Percentiles rank a stretch among this genome's conserved stretches.
These are phyloP conservation scores for Cuniculus paca DNA, from an alignment of 2,797 vertebrate genomes.

Conservation along the genomic window DNA sequence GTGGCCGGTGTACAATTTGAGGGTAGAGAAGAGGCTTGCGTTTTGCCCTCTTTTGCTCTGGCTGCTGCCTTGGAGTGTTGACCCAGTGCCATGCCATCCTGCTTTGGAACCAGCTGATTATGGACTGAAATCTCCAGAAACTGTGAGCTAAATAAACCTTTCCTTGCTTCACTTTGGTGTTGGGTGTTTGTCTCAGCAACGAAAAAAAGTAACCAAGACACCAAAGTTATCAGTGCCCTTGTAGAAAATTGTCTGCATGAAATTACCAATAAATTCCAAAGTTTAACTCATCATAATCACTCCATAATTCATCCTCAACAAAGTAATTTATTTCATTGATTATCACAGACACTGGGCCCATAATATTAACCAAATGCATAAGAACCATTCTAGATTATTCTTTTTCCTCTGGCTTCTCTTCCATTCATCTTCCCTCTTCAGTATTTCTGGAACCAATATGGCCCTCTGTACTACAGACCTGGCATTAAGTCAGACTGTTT, in stretches of 20 bases:
- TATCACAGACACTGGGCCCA: neutral
- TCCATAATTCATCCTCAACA: neutral
- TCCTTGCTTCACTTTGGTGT: no score
- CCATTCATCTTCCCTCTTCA: neutral
- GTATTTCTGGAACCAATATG: neutral
- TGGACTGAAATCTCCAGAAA: no score
- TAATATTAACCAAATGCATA: neutral
- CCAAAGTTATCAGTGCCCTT: neutral
- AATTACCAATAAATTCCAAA: constrained; percentile 41
- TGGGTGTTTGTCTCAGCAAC: no score
- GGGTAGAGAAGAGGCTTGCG: no score
- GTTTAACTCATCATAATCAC: neutral
- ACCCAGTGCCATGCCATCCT: no score
- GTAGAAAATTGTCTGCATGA: neutral
- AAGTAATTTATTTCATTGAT: constrained; percentile 14
- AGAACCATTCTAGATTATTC: neutral
- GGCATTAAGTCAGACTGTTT: neutral
- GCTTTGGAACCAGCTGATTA: no score
- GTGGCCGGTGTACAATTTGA: no score
- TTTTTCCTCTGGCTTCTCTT: neutral
- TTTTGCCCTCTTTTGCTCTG: no score
- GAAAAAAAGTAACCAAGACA: no score
- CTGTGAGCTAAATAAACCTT: no score
- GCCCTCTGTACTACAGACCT: neutral
- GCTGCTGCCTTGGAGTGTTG: no score